Percentiles rank a stretch among this genome's conserved stretches.
Conservation (phyloP, 2,888 invertebrate genomes). For the Carterocephalus palaemon region DNA sequence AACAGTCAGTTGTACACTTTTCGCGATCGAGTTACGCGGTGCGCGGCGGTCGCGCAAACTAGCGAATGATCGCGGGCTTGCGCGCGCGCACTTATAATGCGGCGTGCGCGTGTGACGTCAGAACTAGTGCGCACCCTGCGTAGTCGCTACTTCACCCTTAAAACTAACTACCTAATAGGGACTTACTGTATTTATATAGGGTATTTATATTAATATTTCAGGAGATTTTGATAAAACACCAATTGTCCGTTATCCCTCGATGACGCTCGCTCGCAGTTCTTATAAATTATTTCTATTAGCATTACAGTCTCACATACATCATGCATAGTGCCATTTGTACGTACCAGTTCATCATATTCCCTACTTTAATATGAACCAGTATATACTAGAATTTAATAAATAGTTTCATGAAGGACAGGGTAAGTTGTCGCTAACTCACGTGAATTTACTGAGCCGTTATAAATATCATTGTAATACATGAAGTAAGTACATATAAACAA, state of each 20-base stretch:
- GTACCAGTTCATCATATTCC: constrained; percentile 1
- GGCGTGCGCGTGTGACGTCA: constrained; percentile 47
- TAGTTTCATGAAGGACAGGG: constrained; percentile 13
- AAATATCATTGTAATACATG: background rate
- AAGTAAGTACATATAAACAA: background rate
- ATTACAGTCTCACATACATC: too few relatives aligned
- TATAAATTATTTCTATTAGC: too few relatives aligned
- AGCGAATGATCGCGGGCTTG: constrained; percentile 55
- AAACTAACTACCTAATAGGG: too few relatives aligned
- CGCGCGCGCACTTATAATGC: constrained; percentile 53
- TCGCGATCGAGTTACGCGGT: constrained; percentile 47
- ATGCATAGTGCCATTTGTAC: background rate
- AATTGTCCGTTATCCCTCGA: too few relatives aligned
- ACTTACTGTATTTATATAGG: too few relatives aligned
- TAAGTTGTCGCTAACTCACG: constrained; percentile 8
- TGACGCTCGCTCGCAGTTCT: too few relatives aligned
- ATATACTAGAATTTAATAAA: constrained; percentile 15
- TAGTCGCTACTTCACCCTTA: constrained; percentile 11
- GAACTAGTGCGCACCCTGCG: constrained; percentile 27
- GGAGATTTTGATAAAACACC: too few relatives aligned
- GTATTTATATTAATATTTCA: too few relatives aligned
- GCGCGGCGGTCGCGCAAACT: constrained; percentile 57
- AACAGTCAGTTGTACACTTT: constrained; percentile 41
- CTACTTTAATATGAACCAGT: constrained; percentile 16
- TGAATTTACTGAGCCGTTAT: constrained; percentile 3